Base-by-base conservation (phyloP, 2,797 vertebrate genomes). In the Chaenodraco wilsoni region DNA sequence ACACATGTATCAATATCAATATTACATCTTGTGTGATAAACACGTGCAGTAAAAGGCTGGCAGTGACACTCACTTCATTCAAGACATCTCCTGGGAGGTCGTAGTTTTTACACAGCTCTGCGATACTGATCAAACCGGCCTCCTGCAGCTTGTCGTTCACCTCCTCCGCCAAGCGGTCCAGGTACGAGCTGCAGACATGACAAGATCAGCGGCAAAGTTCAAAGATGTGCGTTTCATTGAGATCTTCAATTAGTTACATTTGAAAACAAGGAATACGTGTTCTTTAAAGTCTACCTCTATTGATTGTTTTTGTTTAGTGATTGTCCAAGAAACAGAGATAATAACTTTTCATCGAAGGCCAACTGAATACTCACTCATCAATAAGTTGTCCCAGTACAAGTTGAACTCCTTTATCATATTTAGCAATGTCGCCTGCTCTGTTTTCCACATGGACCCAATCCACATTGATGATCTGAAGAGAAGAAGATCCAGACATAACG, bases 81-180 rank as follows among this genome's bases (percentile, higher is more conserved):
- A 99, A 74, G 89, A 99, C 98, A 74, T 97, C 97, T 89, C 96
- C 96, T 0, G 98, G 98, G 45, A 99, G 96, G 87, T 99, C 96
- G 0, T 97, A 97, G 1, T 77, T 84, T 84, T 99, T 99, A 91
- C 97, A 98, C 3, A 99, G 94, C n/a, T 99, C 98, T 0, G 97
- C 95, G 50, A 99, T 91, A 48, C 94, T 97, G 85, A 99, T 94
- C 81, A 97, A 91, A 31, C 98, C 98, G 16, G 96, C 95, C 90
- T 97, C 96, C 87, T 99, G 98, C 37, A 99, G 92, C 87, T 97
- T 98, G 90, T 99, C 97, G 76, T 99, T 99, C 84, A 98, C 92
- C 78, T 99, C 98, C 91, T 99, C 98, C 14, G 97, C 97, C 85
- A 99, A 79, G 5, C 90, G 95, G 89, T 98, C 94, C 90, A 99